Conservation (phyloP, 2,113 vertebrate genomes). For the Ctenomys sociabilis region DNA sequence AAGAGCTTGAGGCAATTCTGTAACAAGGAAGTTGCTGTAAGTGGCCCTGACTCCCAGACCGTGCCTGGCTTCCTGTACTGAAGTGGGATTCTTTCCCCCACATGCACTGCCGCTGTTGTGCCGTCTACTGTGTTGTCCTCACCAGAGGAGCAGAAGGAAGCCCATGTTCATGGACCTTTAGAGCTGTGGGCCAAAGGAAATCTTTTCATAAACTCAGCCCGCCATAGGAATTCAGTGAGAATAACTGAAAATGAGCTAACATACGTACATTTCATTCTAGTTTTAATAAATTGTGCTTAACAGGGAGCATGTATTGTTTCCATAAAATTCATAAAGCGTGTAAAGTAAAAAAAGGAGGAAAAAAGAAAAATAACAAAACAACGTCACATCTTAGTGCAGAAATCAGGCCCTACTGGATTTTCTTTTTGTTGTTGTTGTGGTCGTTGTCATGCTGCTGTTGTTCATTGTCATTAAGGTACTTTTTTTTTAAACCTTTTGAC, state of each 20-base stretch:
- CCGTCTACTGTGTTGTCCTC: no score
- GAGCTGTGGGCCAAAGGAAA: not conserved
- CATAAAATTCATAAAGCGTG: conserved; percentile 10
- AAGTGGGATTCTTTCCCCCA: not conserved
- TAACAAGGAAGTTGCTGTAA: not conserved
- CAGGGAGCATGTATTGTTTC: not conserved
- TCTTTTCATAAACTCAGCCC: not conserved
- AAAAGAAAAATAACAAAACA: not conserved
- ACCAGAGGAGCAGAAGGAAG: not conserved
- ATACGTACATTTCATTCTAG: not conserved
- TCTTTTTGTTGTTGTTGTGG: not conserved
- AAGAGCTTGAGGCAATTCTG: not conserved
- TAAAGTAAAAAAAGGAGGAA: conserved; percentile 10
- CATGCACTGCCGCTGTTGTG: not conserved
- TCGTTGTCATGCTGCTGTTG: not conserved
- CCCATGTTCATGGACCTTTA: not conserved
- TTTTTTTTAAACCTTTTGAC: not conserved
- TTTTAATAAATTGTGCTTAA: conserved; percentile 20
- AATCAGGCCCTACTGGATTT: not conserved
- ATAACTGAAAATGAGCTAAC: not conserved
- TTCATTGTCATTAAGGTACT: not conserved
- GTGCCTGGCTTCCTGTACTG: not conserved
- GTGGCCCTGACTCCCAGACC: not conserved
- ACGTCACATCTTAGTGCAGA: not conserved
- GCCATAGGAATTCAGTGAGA: not conserved